Conservation (phyloP, 2,113 vertebrate genomes). For the Meles meles region DNA sequence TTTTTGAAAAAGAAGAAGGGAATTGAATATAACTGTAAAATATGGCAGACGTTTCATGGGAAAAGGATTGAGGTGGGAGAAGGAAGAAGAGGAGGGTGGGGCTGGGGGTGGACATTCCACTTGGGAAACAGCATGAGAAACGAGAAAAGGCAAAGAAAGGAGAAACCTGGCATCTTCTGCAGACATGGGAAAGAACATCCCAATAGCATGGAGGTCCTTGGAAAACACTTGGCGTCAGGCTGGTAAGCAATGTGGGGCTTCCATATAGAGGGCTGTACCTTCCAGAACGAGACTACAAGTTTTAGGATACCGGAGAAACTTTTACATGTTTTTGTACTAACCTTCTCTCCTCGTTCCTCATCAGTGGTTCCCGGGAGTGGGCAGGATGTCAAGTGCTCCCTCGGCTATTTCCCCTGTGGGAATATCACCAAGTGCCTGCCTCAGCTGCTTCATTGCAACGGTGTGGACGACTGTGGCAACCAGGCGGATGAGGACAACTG, state of each 20-base stretch:
- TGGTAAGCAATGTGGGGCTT: not conserved
- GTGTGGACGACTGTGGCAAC: slow-evolving; percentile 95
- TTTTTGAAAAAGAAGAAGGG: not conserved
- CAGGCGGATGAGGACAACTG: slow-evolving; percentile 94
- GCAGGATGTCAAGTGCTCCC: slow-evolving; percentile 80
- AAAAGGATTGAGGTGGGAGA: not conserved
- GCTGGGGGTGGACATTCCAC: not conserved
- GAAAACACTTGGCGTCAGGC: not conserved
- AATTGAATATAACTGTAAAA: not conserved
- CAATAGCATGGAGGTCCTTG: not conserved
- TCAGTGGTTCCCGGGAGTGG: slow-evolving; percentile 75
- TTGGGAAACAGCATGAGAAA: not conserved
- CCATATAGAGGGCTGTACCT: accelerated
- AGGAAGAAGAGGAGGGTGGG: too few relatives aligned
- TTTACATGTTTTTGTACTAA: not conserved
- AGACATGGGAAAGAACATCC: not conserved
- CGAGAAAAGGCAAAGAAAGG: not conserved
- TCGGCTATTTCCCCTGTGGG: slow-evolving; percentile 96
- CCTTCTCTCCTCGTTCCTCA: not conserved
- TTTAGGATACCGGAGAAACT: too few relatives aligned
- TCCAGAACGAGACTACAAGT: too few relatives aligned
- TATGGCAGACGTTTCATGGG: not conserved
- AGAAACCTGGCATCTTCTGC: not conserved
- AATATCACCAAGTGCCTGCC: slow-evolving; percentile 92
- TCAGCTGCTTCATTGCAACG: slow-evolving; percentile 94